Base-by-base conservation (phyloP, 2,888 invertebrate genomes). In the Iphiclides podalirius region DNA sequence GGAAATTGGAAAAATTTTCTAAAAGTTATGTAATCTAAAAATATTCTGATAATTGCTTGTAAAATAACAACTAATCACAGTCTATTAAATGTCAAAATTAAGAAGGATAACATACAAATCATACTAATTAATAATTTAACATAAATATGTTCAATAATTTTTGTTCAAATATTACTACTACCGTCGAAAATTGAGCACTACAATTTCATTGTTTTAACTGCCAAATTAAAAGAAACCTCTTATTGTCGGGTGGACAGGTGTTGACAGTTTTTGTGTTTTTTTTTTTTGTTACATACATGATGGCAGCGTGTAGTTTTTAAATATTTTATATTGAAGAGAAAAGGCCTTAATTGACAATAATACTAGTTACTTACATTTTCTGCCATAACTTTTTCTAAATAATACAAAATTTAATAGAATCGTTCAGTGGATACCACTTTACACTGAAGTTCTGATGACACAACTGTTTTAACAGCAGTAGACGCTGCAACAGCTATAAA, bases 351-450 rank as follows among this genome's bases (percentile, higher is more conserved):
- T 2, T 9, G 28, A 31, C 11, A 14, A 31, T 47, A 13, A 2
- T 8, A 31, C 4, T 16, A 36, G 23, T 39, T 58, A 58, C 70
- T 67, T 57, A 79, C 79, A 64, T 79, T 79, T 67, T 76, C 76
- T 37, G 70, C 67, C 79, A 79, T 79, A 49, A 47, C 72, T 57
- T 54, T 14, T 56, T 46, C 54, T 60, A 42, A 45, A 36, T 44
- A 34, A 48, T 26, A 37, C 34, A 40, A 16, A 17, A 26, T n/a
- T 6, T 35, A 35, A 14, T 6, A 28, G 2, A 28, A 28, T 8
- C 28, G 28, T 28, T 28, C n/a, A 9, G 4, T 6, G 20, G 3
- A 20, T 20, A 20, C 20, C 3, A n/a, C n/a, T n/a, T n/a, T n/a
- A n/a, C n/a, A n/a, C n/a, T n/a, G n/a, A n/a, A n/a, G n/a, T n/a